Evolutionary conservation across 1,140 invertebrate species (phyloP), one percentile per base, ranked within the genome.

Genomic region (Zaprionus gabonicus): DNA sequence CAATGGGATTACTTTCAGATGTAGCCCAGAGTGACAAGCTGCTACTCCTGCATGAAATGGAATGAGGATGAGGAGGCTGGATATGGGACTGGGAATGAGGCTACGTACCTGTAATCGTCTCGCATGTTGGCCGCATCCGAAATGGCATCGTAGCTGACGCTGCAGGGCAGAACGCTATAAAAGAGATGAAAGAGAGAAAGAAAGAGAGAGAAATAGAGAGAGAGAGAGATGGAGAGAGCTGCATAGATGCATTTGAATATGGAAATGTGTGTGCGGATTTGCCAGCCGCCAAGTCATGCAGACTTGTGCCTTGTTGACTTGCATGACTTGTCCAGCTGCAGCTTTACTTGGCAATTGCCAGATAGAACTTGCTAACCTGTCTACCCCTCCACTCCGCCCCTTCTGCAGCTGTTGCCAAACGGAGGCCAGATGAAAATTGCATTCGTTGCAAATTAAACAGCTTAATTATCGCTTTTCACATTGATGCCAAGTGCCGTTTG

Each of bases 161-260:
- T 95, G 79, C 94, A 95, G 13, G 94, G 94, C 28, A 95, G 69
- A 6, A 95, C 94, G 78, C 94, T 95, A 91, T 9, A 93, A 93
- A 71, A 59, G 34, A 62, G 58, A 55, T 38, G 4, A n/a, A 51
- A 17, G 10, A 44, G 44, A 31, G 23, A 13, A n/a, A 51, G 27
- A 17, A 15, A 27, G 13, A 20, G 17, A 13, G 1, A 10, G 20
- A 15, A 25, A 12, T 3, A 15, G 13, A 63, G 3, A 31, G 44
- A 49, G 13, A 28, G 41, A 46, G n/a, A 49, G 15, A 17, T 9
- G 7, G 53, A 56, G 25, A 9, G 27, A 3, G 5, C 6, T 17
- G 15, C 13, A 51, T 12, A 51, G 46, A 13, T 46, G 17, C 36
- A 64, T 63, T 36, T 71, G 31, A 73, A 70, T 75, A 64, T 64